These are phyloP conservation scores for Anabacerthia variegaticeps DNA, from an alignment of 2,797 vertebrate species.

Conservation along the genomic window DNA sequence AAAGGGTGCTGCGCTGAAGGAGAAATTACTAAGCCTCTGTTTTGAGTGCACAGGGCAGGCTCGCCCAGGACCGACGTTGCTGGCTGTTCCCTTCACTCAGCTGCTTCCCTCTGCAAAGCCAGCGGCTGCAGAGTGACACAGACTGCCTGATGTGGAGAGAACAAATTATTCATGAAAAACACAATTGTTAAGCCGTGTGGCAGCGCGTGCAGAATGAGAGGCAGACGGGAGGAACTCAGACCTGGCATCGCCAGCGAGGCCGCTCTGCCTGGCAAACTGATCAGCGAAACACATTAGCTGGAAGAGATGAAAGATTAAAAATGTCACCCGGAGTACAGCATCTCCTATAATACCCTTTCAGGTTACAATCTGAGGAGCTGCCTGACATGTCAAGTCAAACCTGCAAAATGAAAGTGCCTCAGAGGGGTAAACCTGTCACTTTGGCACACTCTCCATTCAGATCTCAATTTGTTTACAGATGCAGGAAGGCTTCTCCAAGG, in stretches of 20 bases:
- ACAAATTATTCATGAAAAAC: conserved; percentile 61
- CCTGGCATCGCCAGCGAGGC: not conserved
- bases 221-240: conserved; percentile 14
- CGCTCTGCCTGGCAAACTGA: conserved; percentile 32
- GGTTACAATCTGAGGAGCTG: conserved; percentile 19
- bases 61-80: not conserved
- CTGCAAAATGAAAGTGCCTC: conserved; percentile 10
- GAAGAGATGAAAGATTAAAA: conserved; percentile 57
- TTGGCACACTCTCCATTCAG: not conserved
- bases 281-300: not conserved
- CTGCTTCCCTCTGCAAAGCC: not conserved
- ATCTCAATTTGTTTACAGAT: not conserved
- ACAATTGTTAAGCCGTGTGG: conserved; percentile 39
- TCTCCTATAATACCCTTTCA: not conserved
- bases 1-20: not conserved
- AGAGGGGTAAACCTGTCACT: conserved; percentile 40
- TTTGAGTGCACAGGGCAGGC: not conserved
- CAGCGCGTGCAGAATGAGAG: conserved; percentile 15
- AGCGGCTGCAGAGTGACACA: not conserved
- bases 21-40: not conserved
- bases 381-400: conserved; percentile 4
- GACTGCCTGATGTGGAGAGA: conserved; percentile 31
- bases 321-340: conserved; percentile 8
- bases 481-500: not conserved
- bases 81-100: not conserved